These are phyloP conservation scores for Seira musarum DNA, from an alignment of 2,888 invertebrate species.

Conservation along the genomic window DNA sequence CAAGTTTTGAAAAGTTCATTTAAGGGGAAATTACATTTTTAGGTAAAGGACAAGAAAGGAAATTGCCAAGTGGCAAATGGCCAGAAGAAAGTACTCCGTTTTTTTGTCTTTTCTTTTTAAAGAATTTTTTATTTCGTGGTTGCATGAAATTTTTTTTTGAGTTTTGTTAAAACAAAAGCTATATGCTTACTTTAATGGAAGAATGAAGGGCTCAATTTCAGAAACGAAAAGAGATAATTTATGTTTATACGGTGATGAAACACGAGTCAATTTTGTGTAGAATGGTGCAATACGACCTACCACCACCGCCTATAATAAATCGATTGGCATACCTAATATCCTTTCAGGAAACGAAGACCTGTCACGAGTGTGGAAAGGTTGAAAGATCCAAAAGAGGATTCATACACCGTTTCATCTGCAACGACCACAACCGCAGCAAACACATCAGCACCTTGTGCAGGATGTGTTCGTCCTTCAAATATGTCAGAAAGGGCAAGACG, in stretches of 20 bases:
- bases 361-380: conserved; percentile 51
- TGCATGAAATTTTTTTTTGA: background rate
- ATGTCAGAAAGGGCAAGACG: conserved; percentile 68
- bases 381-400: conserved; percentile 46
- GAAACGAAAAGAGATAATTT: no score
- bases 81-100: conserved; percentile 36
- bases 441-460: conserved; percentile 32
- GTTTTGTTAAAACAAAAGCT: no score
- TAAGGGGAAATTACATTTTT: background rate
- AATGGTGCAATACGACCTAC: no score
- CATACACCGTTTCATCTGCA: background rate
- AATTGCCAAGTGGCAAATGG: conserved; percentile 54
- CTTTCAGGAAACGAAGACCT: conserved; percentile 63
- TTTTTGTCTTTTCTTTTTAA: background rate
- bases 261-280: no score
- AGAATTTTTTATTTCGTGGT: background rate
- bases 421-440: conserved; percentile 14
- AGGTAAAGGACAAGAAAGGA: conserved; percentile 18
- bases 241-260: no score
- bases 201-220: no score
- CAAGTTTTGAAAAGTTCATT: background rate
- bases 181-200: no score
- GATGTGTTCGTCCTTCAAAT: conserved; percentile 65
- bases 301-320: no score
- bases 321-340: background rate